Conservation (phyloP, 2,113 vertebrate genomes). For the Macquaria australasica region DNA sequence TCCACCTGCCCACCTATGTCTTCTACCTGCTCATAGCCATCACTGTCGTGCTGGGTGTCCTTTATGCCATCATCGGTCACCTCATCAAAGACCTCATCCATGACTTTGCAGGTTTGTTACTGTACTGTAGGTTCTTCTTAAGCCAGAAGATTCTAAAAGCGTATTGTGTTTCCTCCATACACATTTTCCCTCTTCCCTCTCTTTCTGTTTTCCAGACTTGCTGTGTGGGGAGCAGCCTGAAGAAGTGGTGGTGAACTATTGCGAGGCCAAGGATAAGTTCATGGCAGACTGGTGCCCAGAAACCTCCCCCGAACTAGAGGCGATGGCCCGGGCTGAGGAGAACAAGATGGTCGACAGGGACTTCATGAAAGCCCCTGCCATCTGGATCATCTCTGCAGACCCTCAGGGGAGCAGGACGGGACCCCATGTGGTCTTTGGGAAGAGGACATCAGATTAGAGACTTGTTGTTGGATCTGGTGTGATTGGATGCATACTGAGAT, state of each 20-base stretch:
- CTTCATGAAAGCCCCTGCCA: slow-evolving; percentile 69
- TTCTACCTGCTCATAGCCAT: slow-evolving; percentile 90
- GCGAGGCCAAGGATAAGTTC: slow-evolving; percentile 84
- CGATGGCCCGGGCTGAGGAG: slow-evolving; percentile 72
- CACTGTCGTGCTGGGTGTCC: slow-evolving; percentile 85
- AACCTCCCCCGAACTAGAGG: slow-evolving; percentile 82
- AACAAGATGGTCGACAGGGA: slow-evolving; percentile 73
- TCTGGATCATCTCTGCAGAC: slow-evolving; percentile 83
- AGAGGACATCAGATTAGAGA: slow-evolving; percentile 40
- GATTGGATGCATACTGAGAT: slow-evolving; percentile 3
- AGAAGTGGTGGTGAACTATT: slow-evolving; percentile 79
- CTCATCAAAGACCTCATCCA: slow-evolving; percentile 94
- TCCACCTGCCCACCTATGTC: slow-evolving; percentile 87
- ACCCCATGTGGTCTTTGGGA: slow-evolving; percentile 80
- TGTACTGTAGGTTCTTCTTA: background rate
- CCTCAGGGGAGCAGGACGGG: slow-evolving; percentile 58
- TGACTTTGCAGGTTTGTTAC: slow-evolving; percentile 86
- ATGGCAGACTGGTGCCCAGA: slow-evolving; percentile 84
- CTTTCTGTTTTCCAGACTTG: slow-evolving; percentile 84
- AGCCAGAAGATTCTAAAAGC: background rate
- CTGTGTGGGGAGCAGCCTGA: slow-evolving; percentile 89
- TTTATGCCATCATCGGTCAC: slow-evolving; percentile 94
- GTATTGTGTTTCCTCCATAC: too few species aligned
- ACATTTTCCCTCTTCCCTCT: too few species aligned
- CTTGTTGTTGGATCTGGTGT: slow-evolving; percentile 3